phyloP scores from a whole-genome alignment of 1,140 invertebrate genomes.

The Drosophila asahinai region DNA sequence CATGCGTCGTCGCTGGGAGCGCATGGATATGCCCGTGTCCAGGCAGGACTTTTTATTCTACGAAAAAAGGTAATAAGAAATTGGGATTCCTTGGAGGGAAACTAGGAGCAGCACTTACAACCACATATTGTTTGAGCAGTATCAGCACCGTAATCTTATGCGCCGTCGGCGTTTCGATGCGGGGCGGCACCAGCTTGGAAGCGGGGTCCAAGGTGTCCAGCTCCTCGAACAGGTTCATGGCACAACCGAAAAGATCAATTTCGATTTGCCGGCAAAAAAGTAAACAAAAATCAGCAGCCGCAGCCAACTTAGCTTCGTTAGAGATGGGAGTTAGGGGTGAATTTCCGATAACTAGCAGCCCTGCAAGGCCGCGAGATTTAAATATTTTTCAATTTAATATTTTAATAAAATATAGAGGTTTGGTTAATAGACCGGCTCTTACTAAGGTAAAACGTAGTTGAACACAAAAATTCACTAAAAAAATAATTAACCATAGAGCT shows the following conservation, averaged over 20 bases:
- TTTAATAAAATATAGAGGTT: no score
- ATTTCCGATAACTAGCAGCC: neutral
- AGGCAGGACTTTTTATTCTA: constrained; percentile 70
- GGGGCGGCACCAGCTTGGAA: constrained; percentile 53
- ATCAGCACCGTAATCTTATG: constrained; percentile 78
- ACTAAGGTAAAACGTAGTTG: no score
- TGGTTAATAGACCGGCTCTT: no score
- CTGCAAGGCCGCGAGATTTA: constrained; percentile 19
- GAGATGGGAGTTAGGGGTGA: neutral
- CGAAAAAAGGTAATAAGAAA: neutral
- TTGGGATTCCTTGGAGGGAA: neutral
- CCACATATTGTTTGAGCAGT: constrained; percentile 81
- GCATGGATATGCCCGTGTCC: constrained; percentile 65
- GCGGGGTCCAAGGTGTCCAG: constrained; percentile 75
- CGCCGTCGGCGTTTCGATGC: constrained; percentile 77
- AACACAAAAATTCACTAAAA: no score
- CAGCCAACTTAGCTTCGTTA: constrained; percentile 46
- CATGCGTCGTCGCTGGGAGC: constrained; percentile 83
- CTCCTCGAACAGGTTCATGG: constrained; percentile 78
- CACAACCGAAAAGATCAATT: neutral
- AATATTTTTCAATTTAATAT: neutral
- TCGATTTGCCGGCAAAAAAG: constrained; percentile 61
- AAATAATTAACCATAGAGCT: no score
- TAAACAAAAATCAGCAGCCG: constrained; percentile 29
- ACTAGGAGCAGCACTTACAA: constrained; percentile 40